These are phyloP conservation scores for Micropoecilia bifurca DNA, from an alignment of 2,797 vertebrate species.

Conservation along the genomic window DNA sequence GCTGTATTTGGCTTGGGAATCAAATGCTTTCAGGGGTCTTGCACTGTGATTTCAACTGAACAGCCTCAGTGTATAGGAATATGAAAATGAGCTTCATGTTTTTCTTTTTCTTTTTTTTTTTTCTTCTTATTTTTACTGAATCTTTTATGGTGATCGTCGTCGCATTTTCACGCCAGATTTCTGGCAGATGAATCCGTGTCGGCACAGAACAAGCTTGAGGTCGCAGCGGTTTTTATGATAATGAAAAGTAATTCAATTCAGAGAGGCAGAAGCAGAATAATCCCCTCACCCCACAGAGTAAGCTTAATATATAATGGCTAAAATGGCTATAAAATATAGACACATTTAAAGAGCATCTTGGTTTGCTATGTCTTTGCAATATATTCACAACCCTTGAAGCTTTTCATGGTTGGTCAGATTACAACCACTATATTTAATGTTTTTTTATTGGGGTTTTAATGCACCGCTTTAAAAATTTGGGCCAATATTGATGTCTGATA, in stretches of 20 bases:
- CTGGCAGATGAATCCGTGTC: slow-evolving; percentile 15
- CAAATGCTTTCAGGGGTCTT: slow-evolving; percentile 65
- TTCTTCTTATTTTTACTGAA: slow-evolving; percentile 1
- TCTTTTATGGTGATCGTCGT: slow-evolving; percentile 32
- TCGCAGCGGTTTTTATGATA: slow-evolving; percentile 19
- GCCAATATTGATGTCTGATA: background rate
- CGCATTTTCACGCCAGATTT: slow-evolving; percentile 40
- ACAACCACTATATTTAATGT: background rate
- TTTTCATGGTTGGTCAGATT: background rate
- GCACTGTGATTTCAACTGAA: slow-evolving; percentile 74
- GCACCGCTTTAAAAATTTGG: background rate
- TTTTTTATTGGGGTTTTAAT: background rate
- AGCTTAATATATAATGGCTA: slow-evolving; percentile 24
- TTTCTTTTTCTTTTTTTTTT: background rate
- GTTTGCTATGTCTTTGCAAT: background rate
- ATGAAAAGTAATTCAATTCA: background rate
- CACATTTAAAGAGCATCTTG: background rate
- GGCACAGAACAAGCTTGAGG: slow-evolving; percentile 44
- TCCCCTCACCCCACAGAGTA: background rate
- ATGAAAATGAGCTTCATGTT: slow-evolving; percentile 4
- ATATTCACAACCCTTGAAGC: background rate
- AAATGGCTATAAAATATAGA: background rate
- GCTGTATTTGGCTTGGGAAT: slow-evolving; percentile 54
- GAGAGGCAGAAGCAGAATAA: slow-evolving; percentile 10
- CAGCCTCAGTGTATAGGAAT: slow-evolving; percentile 57